Percentiles rank a stretch among this genome's conserved stretches.
Evolutionary conservation across 1,140 invertebrate species (phyloP).

Genomic region (Ceratosolen fusciceps): DNA sequence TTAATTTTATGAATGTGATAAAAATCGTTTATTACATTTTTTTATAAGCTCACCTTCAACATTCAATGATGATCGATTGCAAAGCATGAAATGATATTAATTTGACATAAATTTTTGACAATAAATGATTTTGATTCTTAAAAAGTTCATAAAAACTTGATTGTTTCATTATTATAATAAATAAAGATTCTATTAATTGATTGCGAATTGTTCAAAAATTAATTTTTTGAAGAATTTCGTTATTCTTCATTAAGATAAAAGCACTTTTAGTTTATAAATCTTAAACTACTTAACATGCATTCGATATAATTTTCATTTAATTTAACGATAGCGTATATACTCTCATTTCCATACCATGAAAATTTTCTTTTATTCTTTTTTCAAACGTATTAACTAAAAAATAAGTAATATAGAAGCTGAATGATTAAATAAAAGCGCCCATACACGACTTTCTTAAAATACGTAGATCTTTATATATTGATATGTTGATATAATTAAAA

Average conservation of each 20-base stretch:
- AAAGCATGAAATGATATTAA: constrained; percentile 25
- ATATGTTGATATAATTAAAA: constrained; percentile 6
- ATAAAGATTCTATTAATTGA: background rate
- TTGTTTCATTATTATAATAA: background rate
- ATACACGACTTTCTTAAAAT: background rate
- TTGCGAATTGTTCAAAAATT: constrained; percentile 21
- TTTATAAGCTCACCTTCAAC: constrained; percentile 25
- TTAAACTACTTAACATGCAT: too few relatives aligned
- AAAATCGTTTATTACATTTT: constrained; percentile 5
- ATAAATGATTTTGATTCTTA: background rate
- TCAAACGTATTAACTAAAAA: background rate
- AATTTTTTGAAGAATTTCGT: constrained; percentile 2
- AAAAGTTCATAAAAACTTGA: background rate
- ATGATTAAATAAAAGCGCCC: background rate
- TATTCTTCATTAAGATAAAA: background rate
- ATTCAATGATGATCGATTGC: constrained; percentile 15
- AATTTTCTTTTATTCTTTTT: background rate
- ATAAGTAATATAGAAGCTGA: background rate
- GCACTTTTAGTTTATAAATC: background rate
- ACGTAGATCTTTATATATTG: background rate
- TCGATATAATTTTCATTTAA: background rate
- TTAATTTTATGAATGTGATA: constrained; percentile 10
- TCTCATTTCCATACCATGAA: background rate
- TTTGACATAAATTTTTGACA: constrained; percentile 1
- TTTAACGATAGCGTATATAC: background rate